Evolutionary conservation across 2,888 invertebrate genomes (phyloP), one percentile per base, ranked within the genome.

Genomic region (Orthonychiurus folsomi): DNA sequence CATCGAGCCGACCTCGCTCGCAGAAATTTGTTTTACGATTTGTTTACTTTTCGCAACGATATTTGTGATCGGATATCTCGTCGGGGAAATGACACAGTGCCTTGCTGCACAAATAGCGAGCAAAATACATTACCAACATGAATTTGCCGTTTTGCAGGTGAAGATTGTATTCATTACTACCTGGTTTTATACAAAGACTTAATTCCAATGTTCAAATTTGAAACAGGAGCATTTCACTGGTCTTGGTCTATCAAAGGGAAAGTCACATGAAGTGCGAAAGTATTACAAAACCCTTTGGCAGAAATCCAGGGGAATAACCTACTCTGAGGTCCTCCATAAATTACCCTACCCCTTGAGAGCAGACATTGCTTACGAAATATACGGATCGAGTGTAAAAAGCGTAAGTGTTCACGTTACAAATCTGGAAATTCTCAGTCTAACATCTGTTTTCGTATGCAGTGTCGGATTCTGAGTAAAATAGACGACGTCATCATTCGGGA

Each of bases 1-100:
- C 2, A 60, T 71, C 2, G 64, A 63, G 0, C 63, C 67, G 1
- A 50, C 63, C 27, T 60, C 63, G 1, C 48, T 54, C 2, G 47
- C 50, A 23, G 71, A 71, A 59, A 50, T 70, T 0, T 3, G 56
- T 1, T 37, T 64, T 20, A 66, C 69, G 2, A 62, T 71, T 27
- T 18, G n/a, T n/a, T 63, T 70, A 48, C 63, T 69, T 0, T 69
- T 69, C 28, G 63, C 56, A 2, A 69, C 69, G 1, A 63, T 68
- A 0, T 68, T 71, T 50, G 54, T 71, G 1, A 65, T 69, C 56
- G 71, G 69, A 15, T 70, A 65, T 52, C 64, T 71, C 20, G 63
- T 71, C 0, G 71, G 71, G 25, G 67, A 69, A 57, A 71, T 71
- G 68, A 67, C 69, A 9, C 69, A 71, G 50, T 67, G 69, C 37